Base-by-base conservation (phyloP, 2,113 vertebrate genomes). In the Cheilinus undulatus region DNA sequence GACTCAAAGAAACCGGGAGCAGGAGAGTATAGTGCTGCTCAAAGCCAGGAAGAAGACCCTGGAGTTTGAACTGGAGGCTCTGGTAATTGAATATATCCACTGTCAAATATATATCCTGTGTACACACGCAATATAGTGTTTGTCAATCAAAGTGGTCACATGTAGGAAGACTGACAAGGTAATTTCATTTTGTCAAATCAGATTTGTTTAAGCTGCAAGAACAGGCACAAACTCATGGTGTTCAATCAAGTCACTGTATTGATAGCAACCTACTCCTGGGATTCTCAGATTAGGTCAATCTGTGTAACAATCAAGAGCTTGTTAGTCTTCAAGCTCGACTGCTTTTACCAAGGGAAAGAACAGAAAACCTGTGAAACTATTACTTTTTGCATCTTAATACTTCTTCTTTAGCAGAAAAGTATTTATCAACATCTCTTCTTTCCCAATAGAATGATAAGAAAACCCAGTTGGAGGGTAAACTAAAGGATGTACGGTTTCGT, bases 21-120 rank as follows among this genome's bases (percentile, higher is more conserved):
- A 99, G 91, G 98, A 99, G 87, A 96, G 96, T 73, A 99, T 99
- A 9, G 97, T 98, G 69, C 93, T 97, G 42, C 92, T 99, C 42
- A 99, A 97, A 88, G 97, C 97, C 19, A 96, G 97, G 92, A 99
- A 98, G 90, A 99, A 99, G 89, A 99, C 97, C 2, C 91, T 99
- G 59, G 98, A 99, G 89, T 98, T 99, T 64, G 97, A 99, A 75
- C 89, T 99, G 86, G 98, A 99, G 86, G 97, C 97, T 45, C 92
- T 99, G 64, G 97, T 99, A 92, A 75, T 32, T 24, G 62, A 7
- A 74, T 60, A 69, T 4, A 17, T 1, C 0, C 48, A 65, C 20
- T 1, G 42, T 52, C 23, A 57, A 15, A 1, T 9, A 1, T n/a
- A 70, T 52, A 65, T 24, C 9, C 42, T 13, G 50, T 8, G 19